Percentiles rank a stretch among this genome's conserved stretches.
phyloP scores from a whole-genome alignment of 2,797 vertebrate genomes.

The Knipowitschia caucasica region DNA sequence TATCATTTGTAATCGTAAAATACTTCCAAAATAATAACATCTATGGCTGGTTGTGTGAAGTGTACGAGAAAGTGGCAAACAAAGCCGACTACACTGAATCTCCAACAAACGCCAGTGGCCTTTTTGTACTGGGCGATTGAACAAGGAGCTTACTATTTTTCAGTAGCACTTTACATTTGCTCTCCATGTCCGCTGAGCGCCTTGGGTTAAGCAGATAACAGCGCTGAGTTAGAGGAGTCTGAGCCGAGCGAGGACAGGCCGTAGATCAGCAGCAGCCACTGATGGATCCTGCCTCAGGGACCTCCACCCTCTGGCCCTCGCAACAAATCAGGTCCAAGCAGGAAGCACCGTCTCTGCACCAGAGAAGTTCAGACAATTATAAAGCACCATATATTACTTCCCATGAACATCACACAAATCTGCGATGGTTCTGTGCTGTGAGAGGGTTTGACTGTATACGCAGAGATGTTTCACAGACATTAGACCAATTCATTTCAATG shows the following conservation, averaged over 20 bases:
- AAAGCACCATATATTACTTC: neutral
- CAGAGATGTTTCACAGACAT: too few relatives aligned
- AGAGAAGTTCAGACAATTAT: neutral
- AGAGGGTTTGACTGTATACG: too few relatives aligned
- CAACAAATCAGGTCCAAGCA: conserved; percentile 5
- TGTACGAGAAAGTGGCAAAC: too few relatives aligned
- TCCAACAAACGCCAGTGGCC: too few relatives aligned
- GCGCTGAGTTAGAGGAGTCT: neutral
- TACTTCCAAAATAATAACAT: too few relatives aligned
- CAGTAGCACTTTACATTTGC: neutral
- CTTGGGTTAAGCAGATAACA: conserved; percentile 3
- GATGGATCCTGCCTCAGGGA: conserved; percentile 27
- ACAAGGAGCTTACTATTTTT: neutral
- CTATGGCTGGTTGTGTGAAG: too few relatives aligned
- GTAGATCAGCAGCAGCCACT: conserved; percentile 22
- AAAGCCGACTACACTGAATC: too few relatives aligned
- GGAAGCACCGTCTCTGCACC: neutral
- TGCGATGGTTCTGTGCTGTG: too few relatives aligned
- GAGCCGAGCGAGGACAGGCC: conserved; percentile 15
- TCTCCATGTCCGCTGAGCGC: neutral
- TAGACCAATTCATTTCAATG: too few relatives aligned
- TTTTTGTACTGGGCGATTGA: neutral
- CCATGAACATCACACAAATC: too few relatives aligned
- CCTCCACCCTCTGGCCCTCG: neutral
- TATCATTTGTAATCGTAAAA: too few relatives aligned